Base-by-base conservation (phyloP, 2,113 vertebrate genomes). In the Rhinogobius similis region DNA sequence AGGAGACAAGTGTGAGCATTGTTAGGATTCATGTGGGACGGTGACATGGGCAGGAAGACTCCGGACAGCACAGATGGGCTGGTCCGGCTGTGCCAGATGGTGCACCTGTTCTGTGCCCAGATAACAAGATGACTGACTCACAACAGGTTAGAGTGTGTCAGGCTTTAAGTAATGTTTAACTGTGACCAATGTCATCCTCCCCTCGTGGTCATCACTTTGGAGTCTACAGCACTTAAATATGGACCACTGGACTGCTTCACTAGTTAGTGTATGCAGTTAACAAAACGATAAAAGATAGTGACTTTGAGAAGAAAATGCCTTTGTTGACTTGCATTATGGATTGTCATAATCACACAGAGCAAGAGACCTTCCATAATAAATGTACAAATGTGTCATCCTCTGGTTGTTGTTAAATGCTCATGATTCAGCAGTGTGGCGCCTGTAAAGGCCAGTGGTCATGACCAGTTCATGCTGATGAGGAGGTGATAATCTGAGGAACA, bases 31-130 rank as follows among this genome's bases (percentile, higher is more conserved):
- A 66, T 63, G 52, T 58, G 41, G 14, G 41, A 46, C 53, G 16
- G 21, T 70, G 55, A 24, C 16, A 26, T 70, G 41, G 67, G 64
- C 6, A 58, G 53, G 52, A 21, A 65, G 62, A 62, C 23, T 63
- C n/a, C 27, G 65, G 76, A 74, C 72, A 72, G 43, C 82, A 86
- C 52, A 58, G 55, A 58, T 26, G 55, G 55, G 61, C 71, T 74
- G 46, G 41, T 75, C 65, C 66, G n/a, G 46, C 68, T 44, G 11
- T 16, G 63, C 67, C 77, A 73, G 84, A 79, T 83, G 82, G 76
- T 77, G 85, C 78, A 84, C 85, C 83, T 87, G 83, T 27, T 84
- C 77, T 36, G 58, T 73, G 76, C 68, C 58, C 80, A 55, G 77
- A 77, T 75, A 82, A 84, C 67, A 82, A 77, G 70, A 76, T 62